Evolutionary conservation across 2,888 invertebrate genomes (phyloP).

Genomic region (Micoletzkya japonica): DNA sequence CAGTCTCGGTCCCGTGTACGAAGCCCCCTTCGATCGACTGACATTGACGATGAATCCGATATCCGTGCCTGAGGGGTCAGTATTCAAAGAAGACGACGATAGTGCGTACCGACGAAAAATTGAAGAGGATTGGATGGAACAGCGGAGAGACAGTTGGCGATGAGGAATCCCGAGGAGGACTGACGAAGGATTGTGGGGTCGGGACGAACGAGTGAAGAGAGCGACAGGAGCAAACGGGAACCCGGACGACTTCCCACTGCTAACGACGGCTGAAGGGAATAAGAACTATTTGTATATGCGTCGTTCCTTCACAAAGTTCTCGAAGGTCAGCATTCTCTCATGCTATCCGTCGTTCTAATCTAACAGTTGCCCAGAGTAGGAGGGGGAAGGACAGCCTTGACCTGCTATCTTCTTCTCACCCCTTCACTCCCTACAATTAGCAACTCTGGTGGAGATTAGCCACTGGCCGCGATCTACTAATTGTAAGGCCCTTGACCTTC

Average conservation of each 20-base stretch:
- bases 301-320: background rate
- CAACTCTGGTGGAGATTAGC: too few species aligned
- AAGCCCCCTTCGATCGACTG: slow-evolving; percentile 10
- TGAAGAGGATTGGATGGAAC: slow-evolving; percentile 22
- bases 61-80: slow-evolving; percentile 21
- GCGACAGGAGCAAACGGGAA: slow-evolving; percentile 25
- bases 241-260: slow-evolving; percentile 21
- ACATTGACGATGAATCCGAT: slow-evolving; percentile 27
- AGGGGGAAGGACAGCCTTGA: too few species aligned
- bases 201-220: slow-evolving; percentile 31
- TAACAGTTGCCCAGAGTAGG: too few species aligned
- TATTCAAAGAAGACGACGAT: background rate
- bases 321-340: too few species aligned
- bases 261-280: background rate
- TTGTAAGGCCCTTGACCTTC: too few species aligned
- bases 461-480: too few species aligned
- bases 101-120: slow-evolving; percentile 2
- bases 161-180: slow-evolving; percentile 11
- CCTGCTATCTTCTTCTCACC: too few species aligned
- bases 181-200: slow-evolving; percentile 27
- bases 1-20: slow-evolving; percentile 21
- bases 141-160: slow-evolving; percentile 20
- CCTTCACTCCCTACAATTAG: too few species aligned
- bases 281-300: background rate
- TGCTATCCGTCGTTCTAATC: too few species aligned